Conservation (phyloP, 1,140 invertebrate species). For the Tyrophagus putrescentiae region DNA sequence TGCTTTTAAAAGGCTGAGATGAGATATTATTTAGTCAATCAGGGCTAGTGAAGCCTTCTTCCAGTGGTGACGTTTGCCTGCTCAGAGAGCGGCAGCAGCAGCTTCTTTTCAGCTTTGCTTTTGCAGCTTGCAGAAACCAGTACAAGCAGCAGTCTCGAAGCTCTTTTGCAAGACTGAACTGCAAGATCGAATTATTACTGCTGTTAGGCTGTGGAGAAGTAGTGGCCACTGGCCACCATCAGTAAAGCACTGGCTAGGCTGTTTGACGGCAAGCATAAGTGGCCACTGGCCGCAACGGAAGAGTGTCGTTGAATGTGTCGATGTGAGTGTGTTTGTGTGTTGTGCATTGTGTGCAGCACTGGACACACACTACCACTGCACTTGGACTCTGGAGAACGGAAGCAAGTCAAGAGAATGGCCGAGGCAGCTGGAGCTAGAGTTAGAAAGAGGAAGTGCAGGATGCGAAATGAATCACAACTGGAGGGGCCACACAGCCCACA, state of each 20-base stretch:
- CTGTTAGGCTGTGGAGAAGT: background rate
- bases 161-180: constrained; percentile 12
- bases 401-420: background rate
- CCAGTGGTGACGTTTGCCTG: no score
- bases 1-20: constrained; percentile 4
- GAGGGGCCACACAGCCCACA: background rate
- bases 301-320: no score
- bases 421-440: no score
- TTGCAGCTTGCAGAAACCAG: background rate
- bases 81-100: no score
- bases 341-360: background rate
- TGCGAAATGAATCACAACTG: background rate
- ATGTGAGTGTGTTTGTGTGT: no score
- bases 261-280: constrained; percentile 11
- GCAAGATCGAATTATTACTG: constrained; percentile 8
- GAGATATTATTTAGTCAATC: constrained; percentile 11
- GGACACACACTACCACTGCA: background rate
- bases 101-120: background rate
- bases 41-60: background rate
- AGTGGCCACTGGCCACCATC: no score
- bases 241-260: no score
- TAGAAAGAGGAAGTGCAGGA: no score
- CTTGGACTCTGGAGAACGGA: background rate
- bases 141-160: background rate
- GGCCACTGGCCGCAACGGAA: background rate